Percentiles rank a stretch among this genome's conserved stretches.
phyloP scores from a whole-genome alignment of 1,140 invertebrate species.

The Nasonia giraulti region DNA sequence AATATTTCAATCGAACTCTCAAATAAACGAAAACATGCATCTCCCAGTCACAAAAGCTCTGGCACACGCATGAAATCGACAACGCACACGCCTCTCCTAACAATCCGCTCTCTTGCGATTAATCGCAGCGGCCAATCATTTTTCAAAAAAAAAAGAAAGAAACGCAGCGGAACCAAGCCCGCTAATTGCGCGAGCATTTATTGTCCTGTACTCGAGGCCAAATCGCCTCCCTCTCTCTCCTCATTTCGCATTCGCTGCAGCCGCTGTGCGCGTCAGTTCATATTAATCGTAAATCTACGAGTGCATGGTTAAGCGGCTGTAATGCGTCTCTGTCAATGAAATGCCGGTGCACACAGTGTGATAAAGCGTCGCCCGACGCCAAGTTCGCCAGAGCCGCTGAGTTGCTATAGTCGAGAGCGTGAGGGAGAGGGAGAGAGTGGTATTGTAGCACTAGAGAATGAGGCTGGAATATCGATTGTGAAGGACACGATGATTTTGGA shows the following conservation, averaged over 20 bases:
- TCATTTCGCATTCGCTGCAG: conserved; percentile 32
- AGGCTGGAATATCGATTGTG: neutral
- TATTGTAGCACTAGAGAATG: neutral
- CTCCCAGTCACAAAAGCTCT: no score
- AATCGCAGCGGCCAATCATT: conserved; percentile 19
- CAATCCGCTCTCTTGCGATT: neutral
- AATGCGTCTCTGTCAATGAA: conserved; percentile 57
- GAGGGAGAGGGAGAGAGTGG: no score
- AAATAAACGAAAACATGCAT: no score
- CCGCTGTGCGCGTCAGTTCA: conserved; percentile 50
- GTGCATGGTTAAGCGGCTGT: conserved; percentile 55
- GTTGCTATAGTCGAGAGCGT: neutral
- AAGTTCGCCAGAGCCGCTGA: neutral
- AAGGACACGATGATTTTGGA: neutral
- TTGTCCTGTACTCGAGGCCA: neutral
- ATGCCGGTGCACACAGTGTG: conserved; percentile 6
- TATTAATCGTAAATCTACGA: conserved; percentile 56
- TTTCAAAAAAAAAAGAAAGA: conserved; percentile 36
- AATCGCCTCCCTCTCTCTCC: conserved; percentile 5
- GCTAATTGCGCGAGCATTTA: conserved; percentile 45
- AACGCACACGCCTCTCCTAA: neutral
- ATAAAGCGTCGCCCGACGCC: conserved; percentile 26
- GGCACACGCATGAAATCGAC: neutral
- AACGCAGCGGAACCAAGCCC: neutral
- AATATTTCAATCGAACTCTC: no score